Conservation (phyloP, 2,797 vertebrate species). For the Micromesistius poutassou region DNA sequence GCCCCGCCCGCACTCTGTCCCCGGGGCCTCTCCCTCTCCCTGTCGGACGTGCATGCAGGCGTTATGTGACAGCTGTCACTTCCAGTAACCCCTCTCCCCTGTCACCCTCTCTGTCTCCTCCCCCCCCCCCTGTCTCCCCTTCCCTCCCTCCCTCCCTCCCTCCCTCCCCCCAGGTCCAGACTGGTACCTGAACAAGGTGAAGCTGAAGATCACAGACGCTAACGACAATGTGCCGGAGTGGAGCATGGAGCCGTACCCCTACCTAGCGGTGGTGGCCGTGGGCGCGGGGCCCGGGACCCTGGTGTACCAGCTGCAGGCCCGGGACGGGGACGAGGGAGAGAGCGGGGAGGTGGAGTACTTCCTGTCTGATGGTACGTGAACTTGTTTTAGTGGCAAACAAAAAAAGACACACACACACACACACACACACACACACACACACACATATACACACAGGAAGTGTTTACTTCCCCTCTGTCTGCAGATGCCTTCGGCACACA, state of each 20-base stretch:
- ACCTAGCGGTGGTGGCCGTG: constrained; percentile 79
- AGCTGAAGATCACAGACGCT: constrained; percentile 80
- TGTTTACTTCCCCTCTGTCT: constrained; percentile 82
- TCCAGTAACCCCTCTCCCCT: constrained; percentile 50
- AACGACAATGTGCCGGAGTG: constrained; percentile 86
- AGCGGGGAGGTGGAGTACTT: constrained; percentile 84
- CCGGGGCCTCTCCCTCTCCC: constrained; percentile 37
- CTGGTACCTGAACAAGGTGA: constrained; percentile 82
- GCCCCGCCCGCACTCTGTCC: constrained; percentile 14
- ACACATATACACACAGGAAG: constrained; percentile 10
- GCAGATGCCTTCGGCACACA: constrained; percentile 51
- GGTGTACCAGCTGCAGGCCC: constrained; percentile 83
- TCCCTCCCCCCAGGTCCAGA: constrained; percentile 74
- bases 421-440: constrained; percentile 9
- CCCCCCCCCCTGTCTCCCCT: constrained; percentile 2
- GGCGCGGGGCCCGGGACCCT: constrained; percentile 67
- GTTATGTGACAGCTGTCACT: constrained; percentile 71
- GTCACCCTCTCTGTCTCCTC: constrained; percentile 44
- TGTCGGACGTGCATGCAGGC: constrained; percentile 20
- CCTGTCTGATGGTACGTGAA: constrained; percentile 80
- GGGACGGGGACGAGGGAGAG: constrained; percentile 80
- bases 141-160: too few relatives aligned
- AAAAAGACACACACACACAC: constrained; percentile 11
- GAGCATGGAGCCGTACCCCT: constrained; percentile 84
- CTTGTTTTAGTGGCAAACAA: background rate